phyloP scores from a whole-genome alignment of 2,888 invertebrate species.

The Galerucella nymphaeae region DNA sequence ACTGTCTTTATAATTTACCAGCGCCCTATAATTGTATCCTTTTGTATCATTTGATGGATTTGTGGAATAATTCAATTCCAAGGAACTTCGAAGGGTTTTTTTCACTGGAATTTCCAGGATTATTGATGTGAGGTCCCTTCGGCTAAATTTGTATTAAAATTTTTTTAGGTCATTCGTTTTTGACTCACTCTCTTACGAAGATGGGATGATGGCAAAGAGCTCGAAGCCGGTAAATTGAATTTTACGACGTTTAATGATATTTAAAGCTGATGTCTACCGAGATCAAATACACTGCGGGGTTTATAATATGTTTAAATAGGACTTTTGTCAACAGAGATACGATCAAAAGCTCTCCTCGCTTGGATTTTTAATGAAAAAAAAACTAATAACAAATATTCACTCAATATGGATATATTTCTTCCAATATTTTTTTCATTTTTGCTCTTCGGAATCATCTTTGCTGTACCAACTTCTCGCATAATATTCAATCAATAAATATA shows the following conservation, averaged over 20 bases:
- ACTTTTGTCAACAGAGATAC: constrained; percentile 9
- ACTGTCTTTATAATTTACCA: background rate
- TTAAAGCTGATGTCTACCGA: constrained; percentile 32
- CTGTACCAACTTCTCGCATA: background rate
- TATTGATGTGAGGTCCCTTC: constrained; percentile 39
- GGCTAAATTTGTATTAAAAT: constrained; percentile 37
- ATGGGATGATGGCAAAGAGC: constrained; percentile 15
- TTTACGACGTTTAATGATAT: constrained; percentile 32
- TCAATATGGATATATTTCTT: background rate
- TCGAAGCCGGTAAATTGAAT: constrained; percentile 28
- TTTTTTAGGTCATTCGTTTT: constrained; percentile 23
- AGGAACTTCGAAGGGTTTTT: constrained; percentile 39
- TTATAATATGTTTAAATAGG: constrained; percentile 15
- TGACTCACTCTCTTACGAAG: constrained; percentile 20
- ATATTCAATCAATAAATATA: constrained; percentile 1
- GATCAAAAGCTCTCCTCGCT: constrained; percentile 11
- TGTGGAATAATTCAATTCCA: constrained; percentile 41
- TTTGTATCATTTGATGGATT: constrained; percentile 39
- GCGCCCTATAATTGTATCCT: constrained; percentile 11
- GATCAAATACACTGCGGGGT: constrained; percentile 23
- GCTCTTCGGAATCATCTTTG: background rate
- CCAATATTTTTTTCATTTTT: background rate
- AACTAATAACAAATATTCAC: constrained; percentile 4
- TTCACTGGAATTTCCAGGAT: constrained; percentile 35
- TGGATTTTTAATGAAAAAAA: constrained; percentile 1